A percentile compares a stretch with the other conserved stretches of the same genome.
phyloP scores from a whole-genome alignment of 1,140 invertebrate species.

The Drosophila mojavensis region DNA sequence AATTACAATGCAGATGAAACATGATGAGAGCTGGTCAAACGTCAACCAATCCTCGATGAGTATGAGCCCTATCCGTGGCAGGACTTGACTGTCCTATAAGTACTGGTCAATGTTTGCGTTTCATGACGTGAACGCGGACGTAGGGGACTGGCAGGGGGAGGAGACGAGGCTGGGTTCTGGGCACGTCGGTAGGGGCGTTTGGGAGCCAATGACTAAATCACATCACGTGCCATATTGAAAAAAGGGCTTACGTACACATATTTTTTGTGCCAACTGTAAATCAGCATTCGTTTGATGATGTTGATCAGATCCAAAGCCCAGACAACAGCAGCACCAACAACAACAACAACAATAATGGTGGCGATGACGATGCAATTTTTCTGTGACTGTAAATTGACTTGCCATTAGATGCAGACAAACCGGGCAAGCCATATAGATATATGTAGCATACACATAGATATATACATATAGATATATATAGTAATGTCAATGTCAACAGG shows the following conservation, averaged over 20 bases:
- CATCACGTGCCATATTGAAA: conserved; percentile 47
- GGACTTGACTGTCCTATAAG: conserved; percentile 8
- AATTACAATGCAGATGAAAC: conserved; percentile 73
- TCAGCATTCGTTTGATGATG: conserved; percentile 36
- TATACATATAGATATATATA: no score
- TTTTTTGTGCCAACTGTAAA: conserved; percentile 35
- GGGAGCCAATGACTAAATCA: conserved; percentile 29
- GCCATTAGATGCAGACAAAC: conserved; percentile 30
- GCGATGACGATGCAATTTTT: conserved; percentile 39
- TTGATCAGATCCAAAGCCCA: conserved; percentile 11
- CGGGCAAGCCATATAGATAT: neutral
- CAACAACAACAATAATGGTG: conserved; percentile 1
- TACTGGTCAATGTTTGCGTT: conserved; percentile 26
- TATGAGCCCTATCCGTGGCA: neutral
- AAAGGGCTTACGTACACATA: conserved; percentile 29
- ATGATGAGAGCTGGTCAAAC: conserved; percentile 24
- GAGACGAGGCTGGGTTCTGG: neutral
- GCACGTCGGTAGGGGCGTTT: neutral
- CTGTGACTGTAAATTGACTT: conserved; percentile 34
- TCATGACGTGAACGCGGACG: no score
- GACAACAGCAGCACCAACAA: conserved; percentile 1
- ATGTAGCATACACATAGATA: neutral
- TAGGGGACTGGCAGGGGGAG: neutral
- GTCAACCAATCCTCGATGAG: neutral
- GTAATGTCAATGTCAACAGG: conserved; percentile 45